Conservation (phyloP, 1,140 invertebrate species). For the Drosophila eugracilis region DNA sequence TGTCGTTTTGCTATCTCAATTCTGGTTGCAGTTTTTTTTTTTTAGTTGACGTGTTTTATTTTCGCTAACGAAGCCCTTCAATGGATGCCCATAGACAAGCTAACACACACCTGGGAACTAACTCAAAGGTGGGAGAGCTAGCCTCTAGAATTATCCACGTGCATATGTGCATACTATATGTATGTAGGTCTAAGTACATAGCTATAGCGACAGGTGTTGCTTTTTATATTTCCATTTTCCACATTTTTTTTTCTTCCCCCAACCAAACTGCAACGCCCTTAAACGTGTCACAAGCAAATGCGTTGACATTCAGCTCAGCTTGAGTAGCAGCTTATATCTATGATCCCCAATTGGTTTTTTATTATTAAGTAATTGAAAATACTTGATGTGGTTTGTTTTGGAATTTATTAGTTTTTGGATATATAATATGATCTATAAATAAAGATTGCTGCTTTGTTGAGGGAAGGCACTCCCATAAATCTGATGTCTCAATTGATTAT, state of each 20-base stretch:
- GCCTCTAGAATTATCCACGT: constrained; percentile 54
- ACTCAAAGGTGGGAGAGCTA: constrained; percentile 34
- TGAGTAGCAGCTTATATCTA: constrained; percentile 11
- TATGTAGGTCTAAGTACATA: constrained; percentile 12
- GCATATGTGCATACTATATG: constrained; percentile 23
- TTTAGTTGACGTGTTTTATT: constrained; percentile 54
- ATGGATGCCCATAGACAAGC: constrained; percentile 22
- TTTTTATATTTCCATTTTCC: constrained; percentile 1
- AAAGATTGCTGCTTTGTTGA: constrained; percentile 4
- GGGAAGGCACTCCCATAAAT: constrained; percentile 13
- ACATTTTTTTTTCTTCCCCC: constrained; percentile 41
- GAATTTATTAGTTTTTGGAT: not conserved
- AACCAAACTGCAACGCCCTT: constrained; percentile 44
- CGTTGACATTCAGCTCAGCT: constrained; percentile 30
- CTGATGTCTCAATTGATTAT: constrained; percentile 10
- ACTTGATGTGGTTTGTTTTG: too few species aligned
- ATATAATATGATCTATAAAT: constrained; percentile 3
- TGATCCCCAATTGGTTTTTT: constrained; percentile 6
- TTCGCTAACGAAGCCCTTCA: constrained; percentile 61
- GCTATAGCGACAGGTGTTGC: constrained; percentile 48
- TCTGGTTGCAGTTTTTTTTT: constrained; percentile 51
- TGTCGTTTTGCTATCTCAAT: constrained; percentile 29
- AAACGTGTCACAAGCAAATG: constrained; percentile 32
- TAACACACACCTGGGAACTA: constrained; percentile 12
- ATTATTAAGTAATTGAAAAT: constrained; percentile 14